Evolutionary conservation across 2,113 vertebrate genomes (phyloP).

Genomic region (Oceanites oceanicus): DNA sequence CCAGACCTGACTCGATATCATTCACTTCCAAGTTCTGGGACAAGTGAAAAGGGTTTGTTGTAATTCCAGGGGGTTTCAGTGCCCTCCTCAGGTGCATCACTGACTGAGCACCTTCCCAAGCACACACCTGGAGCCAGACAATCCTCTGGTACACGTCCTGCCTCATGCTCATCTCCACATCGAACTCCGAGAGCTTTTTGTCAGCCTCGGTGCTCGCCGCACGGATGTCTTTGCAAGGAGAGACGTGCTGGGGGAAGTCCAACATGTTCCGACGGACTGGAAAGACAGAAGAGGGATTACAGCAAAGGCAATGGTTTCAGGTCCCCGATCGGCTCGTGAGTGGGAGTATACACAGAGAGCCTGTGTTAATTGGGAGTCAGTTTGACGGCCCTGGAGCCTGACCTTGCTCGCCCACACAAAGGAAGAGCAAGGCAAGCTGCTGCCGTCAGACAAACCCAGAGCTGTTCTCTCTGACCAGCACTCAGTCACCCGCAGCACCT

Average conservation of each 20-base stretch:
- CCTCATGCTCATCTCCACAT: slow-evolving; percentile 99
- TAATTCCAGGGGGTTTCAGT: too few species aligned
- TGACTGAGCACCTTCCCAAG: neutral
- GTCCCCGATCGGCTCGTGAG: accelerated
- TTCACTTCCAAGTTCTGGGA: neutral
- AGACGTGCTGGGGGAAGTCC: slow-evolving; percentile 97
- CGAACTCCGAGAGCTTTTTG: slow-evolving; percentile 93
- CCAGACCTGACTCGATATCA: accelerated
- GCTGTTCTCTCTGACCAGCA: neutral
- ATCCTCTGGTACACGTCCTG: slow-evolving; percentile 92
- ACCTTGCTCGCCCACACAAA: accelerated
- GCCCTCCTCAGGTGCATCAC: accelerated
- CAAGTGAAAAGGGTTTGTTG: accelerated
- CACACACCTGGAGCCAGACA: slow-evolving; percentile 86
- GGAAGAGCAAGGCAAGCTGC: neutral
- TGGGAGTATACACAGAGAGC: neutral
- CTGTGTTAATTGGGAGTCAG: neutral
- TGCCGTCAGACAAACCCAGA: neutral
- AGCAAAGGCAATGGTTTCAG: accelerated
- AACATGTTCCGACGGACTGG: slow-evolving; percentile 91
- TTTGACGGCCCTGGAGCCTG: neutral
- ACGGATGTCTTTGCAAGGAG: slow-evolving; percentile 85
- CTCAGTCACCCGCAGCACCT: neutral
- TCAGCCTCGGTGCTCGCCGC: slow-evolving; percentile 91
- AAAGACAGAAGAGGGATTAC: neutral